Evolutionary conservation across 2,113 vertebrate genomes (phyloP), one percentile per base, ranked within the genome.

Genomic region (Phoxinus phoxinus): DNA sequence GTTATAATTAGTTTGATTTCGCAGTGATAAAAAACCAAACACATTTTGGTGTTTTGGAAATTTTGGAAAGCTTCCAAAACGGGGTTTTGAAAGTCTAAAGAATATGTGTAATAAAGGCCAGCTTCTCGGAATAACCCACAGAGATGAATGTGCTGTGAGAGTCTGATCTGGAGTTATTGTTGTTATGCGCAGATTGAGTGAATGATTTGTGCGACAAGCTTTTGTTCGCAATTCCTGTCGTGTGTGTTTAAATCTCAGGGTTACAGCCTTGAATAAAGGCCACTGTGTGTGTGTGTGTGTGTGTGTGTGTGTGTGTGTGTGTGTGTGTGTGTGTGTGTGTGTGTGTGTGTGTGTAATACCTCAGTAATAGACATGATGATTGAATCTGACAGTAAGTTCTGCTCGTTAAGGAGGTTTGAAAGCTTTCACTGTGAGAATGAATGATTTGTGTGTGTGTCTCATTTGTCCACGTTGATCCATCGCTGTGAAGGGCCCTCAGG

Each of bases 401-500:
- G 35, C 35, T 37, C 35, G 5, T 37, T 37, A 37, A 4, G 6
- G 35, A 37, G 5, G 35, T 37, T 37, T 37, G 35, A 37, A 0
- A 37, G 35, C 5, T 37, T 37, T 32, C 6, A 5, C 35, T 37
- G 74, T 56, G 74, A 41, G 53, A 78, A 79, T 59, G 17, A 73
- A 11, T 27, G 71, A 69, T 6, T 9, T 46, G 10, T 81, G n/a
- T n/a, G 27, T 9, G 32, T n/a, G n/a, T 65, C 19, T 71, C 21
- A 12, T 53, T 71, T 85, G 77, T 76, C 35, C 72, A 6, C 12
- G 19, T 30, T 76, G 27, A 61, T 76, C 27, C 17, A 19, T 87
- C 30, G 67, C 65, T 88, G 56, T 81, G 67, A 67, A 88, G 30
- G 37, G 56, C 53, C 46, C 35, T 77, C 13, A 74, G 73, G 51